phyloP scores from a whole-genome alignment of 2,888 invertebrate genomes.

The Spodoptera littoralis region DNA sequence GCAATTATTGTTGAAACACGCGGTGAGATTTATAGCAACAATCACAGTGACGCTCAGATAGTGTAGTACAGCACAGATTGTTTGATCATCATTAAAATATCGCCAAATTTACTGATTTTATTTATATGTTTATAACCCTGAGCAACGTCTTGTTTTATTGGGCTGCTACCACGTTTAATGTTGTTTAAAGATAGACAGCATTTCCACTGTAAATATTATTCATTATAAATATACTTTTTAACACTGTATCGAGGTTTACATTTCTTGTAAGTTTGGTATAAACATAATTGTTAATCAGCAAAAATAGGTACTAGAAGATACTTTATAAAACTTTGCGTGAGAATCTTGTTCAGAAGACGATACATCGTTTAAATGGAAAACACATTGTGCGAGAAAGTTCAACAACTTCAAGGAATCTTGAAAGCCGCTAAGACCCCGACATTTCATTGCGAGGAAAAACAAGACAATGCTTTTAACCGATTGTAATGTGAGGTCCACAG shows the following conservation, averaged over 20 bases:
- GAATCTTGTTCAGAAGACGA: slow-evolving; percentile 50
- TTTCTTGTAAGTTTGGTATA: slow-evolving; percentile 20
- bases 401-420: slow-evolving; percentile 67
- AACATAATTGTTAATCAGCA: slow-evolving; percentile 35
- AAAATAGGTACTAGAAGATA: slow-evolving; percentile 15
- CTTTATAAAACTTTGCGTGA: slow-evolving; percentile 34
- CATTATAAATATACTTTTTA: slow-evolving; percentile 2
- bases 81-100: slow-evolving; percentile 57
- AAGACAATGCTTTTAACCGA: slow-evolving; percentile 87
- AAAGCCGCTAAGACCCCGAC: slow-evolving; percentile 65
- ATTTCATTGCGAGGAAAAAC: slow-evolving; percentile 76
- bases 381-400: slow-evolving; percentile 64
- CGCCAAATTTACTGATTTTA: slow-evolving; percentile 26
- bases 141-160: slow-evolving; percentile 23
- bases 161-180: not conserved
- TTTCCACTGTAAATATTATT: slow-evolving; percentile 10
- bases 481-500: slow-evolving; percentile 75
- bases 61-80: slow-evolving; percentile 53
- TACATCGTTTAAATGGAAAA: slow-evolving; percentile 52
- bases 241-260: not conserved
- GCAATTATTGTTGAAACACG: slow-evolving; percentile 78
- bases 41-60: slow-evolving; percentile 55
- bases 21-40: slow-evolving; percentile 67
- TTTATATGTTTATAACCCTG: slow-evolving; percentile 36
- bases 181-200: not conserved